A percentile compares a stretch with the other conserved stretches of the same genome.
Conservation (phyloP, 2,797 vertebrate species). For the Muscicapa striata region DNA sequence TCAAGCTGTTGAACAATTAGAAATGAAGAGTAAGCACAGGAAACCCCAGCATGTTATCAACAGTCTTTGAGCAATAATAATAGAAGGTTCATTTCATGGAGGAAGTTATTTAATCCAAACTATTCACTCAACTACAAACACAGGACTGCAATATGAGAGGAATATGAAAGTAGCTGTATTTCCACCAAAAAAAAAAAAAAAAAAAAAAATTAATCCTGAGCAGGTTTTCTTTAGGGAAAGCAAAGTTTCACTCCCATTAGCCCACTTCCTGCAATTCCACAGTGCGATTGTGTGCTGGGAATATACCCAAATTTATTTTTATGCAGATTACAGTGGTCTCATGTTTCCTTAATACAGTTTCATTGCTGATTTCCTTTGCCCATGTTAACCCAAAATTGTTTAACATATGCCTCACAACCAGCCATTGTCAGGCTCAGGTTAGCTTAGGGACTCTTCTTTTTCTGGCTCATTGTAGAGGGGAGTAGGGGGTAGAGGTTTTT, state of each 20-base stretch:
- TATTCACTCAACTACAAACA: constrained; percentile 31
- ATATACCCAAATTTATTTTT: constrained; percentile 68
- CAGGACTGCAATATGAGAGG: not conserved
- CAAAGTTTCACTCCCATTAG: constrained; percentile 42
- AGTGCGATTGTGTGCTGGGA: not conserved
- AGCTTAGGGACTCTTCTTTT: not conserved
- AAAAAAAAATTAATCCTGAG: not conserved
- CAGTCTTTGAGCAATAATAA: constrained; percentile 29
- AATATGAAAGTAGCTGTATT: constrained; percentile 33
- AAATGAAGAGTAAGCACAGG: not conserved
- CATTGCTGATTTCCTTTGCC: constrained; percentile 56
- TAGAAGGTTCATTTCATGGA: constrained; percentile 17
- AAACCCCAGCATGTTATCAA: constrained; percentile 20
- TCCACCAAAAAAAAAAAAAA: not conserved
- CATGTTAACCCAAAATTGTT: constrained; percentile 36
- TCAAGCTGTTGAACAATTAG: constrained; percentile 1
- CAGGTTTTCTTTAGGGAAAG: constrained; percentile 54
- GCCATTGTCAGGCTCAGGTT: not conserved
- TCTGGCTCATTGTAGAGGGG: not conserved
- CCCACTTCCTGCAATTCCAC: constrained; percentile 61
- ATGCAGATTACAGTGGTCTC: constrained; percentile 61
- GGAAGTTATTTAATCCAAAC: constrained; percentile 60
- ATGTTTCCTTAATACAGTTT: constrained; percentile 61
- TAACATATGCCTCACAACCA: constrained; percentile 44
- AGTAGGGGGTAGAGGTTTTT: not conserved